Evolutionary conservation across 37 sponge, comb jelly and placozoan genomes (phyloP).

Genomic region (Mnemiopsis leidyi): DNA sequence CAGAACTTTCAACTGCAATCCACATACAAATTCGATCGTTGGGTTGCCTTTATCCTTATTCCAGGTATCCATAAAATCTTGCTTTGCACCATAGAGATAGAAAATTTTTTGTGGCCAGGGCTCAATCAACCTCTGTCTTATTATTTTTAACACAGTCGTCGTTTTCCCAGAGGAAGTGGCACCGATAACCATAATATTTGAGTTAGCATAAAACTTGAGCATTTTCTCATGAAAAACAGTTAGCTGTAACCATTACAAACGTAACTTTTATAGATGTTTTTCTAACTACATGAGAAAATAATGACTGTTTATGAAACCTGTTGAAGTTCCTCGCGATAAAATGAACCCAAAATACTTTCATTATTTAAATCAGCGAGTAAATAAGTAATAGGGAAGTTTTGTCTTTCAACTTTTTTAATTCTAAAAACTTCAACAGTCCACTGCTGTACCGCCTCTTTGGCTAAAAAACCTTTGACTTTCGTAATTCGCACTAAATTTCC

Average conservation of each 20-base stretch:
- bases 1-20: background rate
- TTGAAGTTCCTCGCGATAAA: background rate
- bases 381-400: slow-evolving; percentile 6
- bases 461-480: background rate
- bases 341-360: background rate
- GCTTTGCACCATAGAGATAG: slow-evolving; percentile 1
- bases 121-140: background rate
- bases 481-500: background rate
- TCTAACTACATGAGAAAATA: background rate
- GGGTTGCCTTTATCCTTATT: slow-evolving; percentile 9
- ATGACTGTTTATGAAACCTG: background rate
- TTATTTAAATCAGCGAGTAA: background rate
- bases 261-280: background rate
- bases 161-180: background rate
- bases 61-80: slow-evolving; percentile 27
- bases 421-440: background rate
- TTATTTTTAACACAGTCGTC: slow-evolving; percentile 14
- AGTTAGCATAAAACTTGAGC: slow-evolving; percentile 20
- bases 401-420: slow-evolving; percentile 3
- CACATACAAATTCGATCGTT: background rate
- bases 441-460: background rate
- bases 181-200: slow-evolving; percentile 23
- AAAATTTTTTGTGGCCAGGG: background rate
- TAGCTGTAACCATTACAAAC: no score
- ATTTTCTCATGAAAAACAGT: background rate